These are phyloP conservation scores for Gorsachius goisagi DNA, from an alignment of 2,113 vertebrate genomes.

Conservation along the genomic window DNA sequence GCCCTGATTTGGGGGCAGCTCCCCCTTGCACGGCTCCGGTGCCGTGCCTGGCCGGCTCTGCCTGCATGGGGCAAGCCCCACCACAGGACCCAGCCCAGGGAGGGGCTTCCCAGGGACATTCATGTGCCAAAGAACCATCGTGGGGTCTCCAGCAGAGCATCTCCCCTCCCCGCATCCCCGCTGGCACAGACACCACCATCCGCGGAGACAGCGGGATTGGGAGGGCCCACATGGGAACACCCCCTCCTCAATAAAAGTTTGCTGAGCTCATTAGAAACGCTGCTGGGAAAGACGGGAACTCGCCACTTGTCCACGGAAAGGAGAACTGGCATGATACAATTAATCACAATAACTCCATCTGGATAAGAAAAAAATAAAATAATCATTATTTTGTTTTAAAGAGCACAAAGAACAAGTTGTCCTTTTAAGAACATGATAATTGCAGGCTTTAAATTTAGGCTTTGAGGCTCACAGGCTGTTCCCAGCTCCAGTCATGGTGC, in stretches of 20 bases:
- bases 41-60: background rate
- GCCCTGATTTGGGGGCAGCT: background rate
- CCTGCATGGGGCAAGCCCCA: rapidly evolving
- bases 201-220: rapidly evolving
- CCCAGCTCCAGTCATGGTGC: background rate
- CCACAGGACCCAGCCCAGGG: background rate
- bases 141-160: rapidly evolving
- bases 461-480: background rate
- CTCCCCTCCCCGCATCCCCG: background rate
- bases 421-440: background rate
- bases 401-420: slow-evolving; percentile 15
- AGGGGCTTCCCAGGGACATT: background rate
- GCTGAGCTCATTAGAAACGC: background rate
- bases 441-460: background rate
- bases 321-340: background rate
- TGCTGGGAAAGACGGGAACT: background rate
- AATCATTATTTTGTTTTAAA: slow-evolving; percentile 12
- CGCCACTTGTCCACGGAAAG: background rate
- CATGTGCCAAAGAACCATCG: rapidly evolving
- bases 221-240: rapidly evolving
- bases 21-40: background rate
- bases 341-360: slow-evolving; percentile 57
- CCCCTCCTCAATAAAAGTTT: background rate
- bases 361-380: background rate
- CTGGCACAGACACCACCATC: background rate